A percentile compares a stretch with the other conserved stretches of the same genome.
These are phyloP conservation scores for Megastigmus dorsalis DNA, from an alignment of 2,888 invertebrate species.

Conservation along the genomic window DNA sequence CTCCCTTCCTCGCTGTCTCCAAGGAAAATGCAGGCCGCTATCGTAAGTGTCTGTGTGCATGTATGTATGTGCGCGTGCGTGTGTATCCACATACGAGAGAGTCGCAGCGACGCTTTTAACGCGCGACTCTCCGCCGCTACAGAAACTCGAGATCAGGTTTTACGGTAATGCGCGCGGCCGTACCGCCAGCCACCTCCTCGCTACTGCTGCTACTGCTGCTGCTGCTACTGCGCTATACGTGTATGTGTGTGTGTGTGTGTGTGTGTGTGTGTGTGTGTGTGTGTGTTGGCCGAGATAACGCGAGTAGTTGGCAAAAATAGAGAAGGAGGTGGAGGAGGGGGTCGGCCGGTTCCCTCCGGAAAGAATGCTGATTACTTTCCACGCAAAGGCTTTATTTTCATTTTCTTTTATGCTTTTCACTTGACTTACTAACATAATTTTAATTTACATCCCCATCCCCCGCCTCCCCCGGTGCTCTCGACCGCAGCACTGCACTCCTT, in stretches of 20 bases:
- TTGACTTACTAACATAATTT: conserved; percentile 30
- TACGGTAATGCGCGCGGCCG: no score
- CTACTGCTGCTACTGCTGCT: no score
- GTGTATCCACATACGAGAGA: no score
- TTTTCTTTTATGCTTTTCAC: conserved; percentile 25
- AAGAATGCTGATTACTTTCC: conserved; percentile 34
- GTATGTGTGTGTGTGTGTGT: background rate
- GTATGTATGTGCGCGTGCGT: background rate
- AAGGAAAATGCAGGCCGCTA: conserved; percentile 43
- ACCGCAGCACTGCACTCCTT: no score
- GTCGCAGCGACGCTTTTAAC: no score
- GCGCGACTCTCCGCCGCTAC: background rate
- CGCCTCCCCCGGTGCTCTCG: background rate
- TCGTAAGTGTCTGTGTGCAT: background rate
- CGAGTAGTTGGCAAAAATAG: conserved; percentile 17
- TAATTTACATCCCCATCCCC: background rate
- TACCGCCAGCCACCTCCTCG: no score
- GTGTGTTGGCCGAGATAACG: conserved; percentile 5
- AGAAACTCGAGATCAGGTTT: conserved; percentile 37
- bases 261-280: background rate
- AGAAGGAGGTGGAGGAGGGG: conserved; percentile 10
- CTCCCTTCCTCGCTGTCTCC: conserved; percentile 10
- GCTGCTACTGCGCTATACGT: no score
- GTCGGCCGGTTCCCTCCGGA: no score
- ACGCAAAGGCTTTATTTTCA: conserved; percentile 19